Percentiles rank a stretch among this genome's conserved stretches.
Conservation (phyloP, 2,113 vertebrate species). For the Mellivora capensis region DNA sequence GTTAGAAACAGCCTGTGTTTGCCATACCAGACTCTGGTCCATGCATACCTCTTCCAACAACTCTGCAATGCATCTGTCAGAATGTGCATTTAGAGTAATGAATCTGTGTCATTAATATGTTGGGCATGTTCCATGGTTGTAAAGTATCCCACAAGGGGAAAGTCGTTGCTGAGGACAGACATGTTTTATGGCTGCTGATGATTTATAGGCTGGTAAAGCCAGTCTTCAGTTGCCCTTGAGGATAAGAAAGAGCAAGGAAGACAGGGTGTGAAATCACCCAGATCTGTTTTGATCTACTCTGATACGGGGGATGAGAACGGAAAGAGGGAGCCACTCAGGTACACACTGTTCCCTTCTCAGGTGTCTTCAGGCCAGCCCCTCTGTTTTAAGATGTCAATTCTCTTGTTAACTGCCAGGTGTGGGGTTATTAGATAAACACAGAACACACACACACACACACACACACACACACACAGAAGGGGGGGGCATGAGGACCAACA, state of each 20-base stretch:
- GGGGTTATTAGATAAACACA: background rate
- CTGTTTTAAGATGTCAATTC: background rate
- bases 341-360: background rate
- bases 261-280: background rate
- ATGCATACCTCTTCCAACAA: background rate
- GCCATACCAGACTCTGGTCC: background rate
- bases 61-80: constrained; percentile 16
- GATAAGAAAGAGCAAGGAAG: constrained; percentile 27
- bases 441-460: too few relatives aligned
- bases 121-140: constrained; percentile 78
- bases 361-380: background rate
- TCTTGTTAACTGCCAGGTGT: background rate
- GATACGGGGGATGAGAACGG: background rate
- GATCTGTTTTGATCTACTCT: background rate
- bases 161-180: constrained; percentile 74
- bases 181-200: constrained; percentile 75
- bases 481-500: background rate
- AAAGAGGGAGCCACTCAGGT: background rate
- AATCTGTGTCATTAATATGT: constrained; percentile 80
- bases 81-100: constrained; percentile 80
- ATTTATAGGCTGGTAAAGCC: constrained; percentile 80
- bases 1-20: background rate
- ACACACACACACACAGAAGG: too few relatives aligned
- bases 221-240: constrained; percentile 77
- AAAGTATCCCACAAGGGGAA: constrained; percentile 77